Evolutionary conservation across 2,888 invertebrate species (phyloP).

Genomic region (Drosophila leonis): DNA sequence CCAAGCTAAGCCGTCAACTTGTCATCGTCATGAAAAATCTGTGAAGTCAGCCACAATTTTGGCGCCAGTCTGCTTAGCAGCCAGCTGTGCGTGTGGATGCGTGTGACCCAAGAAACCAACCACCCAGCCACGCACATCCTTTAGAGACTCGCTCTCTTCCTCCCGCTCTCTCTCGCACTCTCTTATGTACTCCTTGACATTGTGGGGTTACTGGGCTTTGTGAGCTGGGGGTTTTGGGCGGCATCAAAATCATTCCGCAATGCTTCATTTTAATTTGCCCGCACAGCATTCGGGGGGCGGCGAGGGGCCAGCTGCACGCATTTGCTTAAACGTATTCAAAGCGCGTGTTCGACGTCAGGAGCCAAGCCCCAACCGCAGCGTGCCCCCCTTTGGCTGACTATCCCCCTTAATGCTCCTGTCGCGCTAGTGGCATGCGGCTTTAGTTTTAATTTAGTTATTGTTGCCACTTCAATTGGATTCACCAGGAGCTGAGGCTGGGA

Average conservation of each 20-base stretch:
- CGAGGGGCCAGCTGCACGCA: conserved; percentile 23
- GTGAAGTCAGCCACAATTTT: conserved; percentile 83
- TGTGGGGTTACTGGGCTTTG: not conserved
- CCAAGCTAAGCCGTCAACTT: conserved; percentile 70
- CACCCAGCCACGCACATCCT: conserved; percentile 10
- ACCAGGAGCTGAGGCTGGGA: conserved; percentile 14
- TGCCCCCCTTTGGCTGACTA: not conserved
- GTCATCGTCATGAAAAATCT: conserved; percentile 79
- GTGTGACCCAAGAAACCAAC: conserved; percentile 51
- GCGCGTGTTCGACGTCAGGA: conserved; percentile 67
- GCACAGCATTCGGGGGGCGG: conserved; percentile 22
- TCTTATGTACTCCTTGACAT: not conserved
- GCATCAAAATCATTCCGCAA: conserved; percentile 68
- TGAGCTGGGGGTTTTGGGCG: not conserved
- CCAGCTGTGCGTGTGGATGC: conserved; percentile 81
- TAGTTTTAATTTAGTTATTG: conserved; percentile 80
- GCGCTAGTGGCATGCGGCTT: conserved; percentile 54
- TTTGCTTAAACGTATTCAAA: conserved; percentile 74
- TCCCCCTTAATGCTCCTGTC: not conserved
- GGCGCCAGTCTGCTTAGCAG: conserved; percentile 83
- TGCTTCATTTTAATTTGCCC: conserved; percentile 75
- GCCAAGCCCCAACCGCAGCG: conserved; percentile 14
- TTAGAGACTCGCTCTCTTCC: not conserved
- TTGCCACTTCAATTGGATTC: conserved; percentile 72
- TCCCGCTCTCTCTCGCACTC: not conserved